Evolutionary conservation across 1,140 invertebrate species (phyloP).

Genomic region (Brachionus sp.): DNA sequence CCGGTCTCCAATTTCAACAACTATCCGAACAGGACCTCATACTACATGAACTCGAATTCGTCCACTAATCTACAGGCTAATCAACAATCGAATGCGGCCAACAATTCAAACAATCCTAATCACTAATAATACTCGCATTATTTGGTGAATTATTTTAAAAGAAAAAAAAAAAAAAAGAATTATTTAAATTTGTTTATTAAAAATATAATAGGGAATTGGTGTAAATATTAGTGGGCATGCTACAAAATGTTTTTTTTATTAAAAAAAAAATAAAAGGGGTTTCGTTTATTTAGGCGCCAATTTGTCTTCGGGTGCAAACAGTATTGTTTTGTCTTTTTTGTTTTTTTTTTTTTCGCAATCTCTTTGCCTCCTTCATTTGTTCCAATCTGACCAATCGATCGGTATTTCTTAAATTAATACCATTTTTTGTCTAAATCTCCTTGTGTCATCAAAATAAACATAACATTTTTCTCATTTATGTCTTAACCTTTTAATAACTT

Average conservation of each 20-base stretch:
- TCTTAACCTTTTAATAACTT: not conserved
- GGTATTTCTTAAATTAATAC: not conserved
- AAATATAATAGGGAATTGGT: not conserved
- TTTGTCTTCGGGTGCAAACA: not conserved
- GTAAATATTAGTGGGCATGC: not conserved
- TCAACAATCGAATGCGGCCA: not conserved
- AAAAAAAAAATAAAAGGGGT: not conserved
- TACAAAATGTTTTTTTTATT: not conserved
- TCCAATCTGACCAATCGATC: not conserved
- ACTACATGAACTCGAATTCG: not conserved
- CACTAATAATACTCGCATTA: not conserved
- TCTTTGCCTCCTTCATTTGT: not conserved
- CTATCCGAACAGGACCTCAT: not conserved
- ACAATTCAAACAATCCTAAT: not conserved
- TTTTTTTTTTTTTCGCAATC: not conserved
- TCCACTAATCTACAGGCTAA: not conserved
- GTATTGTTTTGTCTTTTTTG: conserved; percentile 3
- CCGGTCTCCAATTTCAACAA: not conserved
- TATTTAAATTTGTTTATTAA: not conserved
- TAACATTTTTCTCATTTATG: not conserved
- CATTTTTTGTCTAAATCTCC: too few relatives aligned
- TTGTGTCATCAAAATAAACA: not conserved
- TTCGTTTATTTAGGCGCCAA: not conserved
- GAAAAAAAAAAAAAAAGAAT: too few relatives aligned
- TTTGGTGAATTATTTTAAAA: not conserved